A percentile compares a stretch with the other conserved stretches of the same genome.
These are phyloP conservation scores for Sebastes matsubarae DNA, from an alignment of 2,797 vertebrate genomes.

Conservation along the genomic window DNA sequence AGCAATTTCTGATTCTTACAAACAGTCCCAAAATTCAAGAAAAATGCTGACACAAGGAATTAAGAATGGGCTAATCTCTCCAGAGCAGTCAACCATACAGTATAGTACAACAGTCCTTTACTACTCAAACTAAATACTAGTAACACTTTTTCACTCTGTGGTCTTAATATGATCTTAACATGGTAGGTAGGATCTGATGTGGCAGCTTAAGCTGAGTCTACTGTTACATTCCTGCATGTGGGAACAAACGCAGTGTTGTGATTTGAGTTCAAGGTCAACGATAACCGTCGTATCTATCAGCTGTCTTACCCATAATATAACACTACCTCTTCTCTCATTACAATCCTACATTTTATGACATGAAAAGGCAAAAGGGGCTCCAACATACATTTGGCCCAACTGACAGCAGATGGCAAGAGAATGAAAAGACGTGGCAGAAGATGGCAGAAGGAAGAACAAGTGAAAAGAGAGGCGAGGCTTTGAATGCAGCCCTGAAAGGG, in stretches of 20 bases:
- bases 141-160: no score
- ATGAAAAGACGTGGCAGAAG: conserved; percentile 34
- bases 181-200: not conserved
- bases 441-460: conserved; percentile 33
- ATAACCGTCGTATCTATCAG: not conserved
- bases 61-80: not conserved
- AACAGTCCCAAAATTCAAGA: not conserved
- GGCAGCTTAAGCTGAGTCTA: not conserved
- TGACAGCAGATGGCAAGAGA: conserved; percentile 52
- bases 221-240: not conserved
- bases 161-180: not conserved
- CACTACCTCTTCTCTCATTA: not conserved
- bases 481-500: conserved; percentile 28
- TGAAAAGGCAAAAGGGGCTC: not conserved
- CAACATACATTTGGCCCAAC: not conserved
- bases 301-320: not conserved
- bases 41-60: not conserved
- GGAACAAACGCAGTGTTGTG: conserved; percentile 10
- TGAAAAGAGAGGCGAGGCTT: conserved; percentile 18
- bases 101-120: not conserved
- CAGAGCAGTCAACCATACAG: not conserved
- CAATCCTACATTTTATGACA: not conserved
- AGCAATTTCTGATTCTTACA: no score
- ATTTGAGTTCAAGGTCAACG: not conserved
- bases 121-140: not conserved